A percentile compares a stretch with the other conserved stretches of the same genome.
Conservation (phyloP, 2,888 invertebrate genomes). For the Xylophagus ater region DNA sequence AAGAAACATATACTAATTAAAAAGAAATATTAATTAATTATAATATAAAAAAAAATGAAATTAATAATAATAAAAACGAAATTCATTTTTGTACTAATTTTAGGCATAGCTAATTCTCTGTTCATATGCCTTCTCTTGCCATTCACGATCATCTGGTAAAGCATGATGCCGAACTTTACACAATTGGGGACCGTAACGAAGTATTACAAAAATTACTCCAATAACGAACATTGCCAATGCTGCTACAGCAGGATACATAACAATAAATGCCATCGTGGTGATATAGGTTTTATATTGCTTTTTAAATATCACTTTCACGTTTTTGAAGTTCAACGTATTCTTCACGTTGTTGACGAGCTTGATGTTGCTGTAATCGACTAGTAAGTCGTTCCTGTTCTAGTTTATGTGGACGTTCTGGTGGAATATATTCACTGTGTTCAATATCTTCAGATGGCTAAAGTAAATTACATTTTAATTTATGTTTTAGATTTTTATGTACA, state of each 20-base stretch:
- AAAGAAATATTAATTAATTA: no score
- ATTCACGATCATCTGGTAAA: conserved; percentile 51
- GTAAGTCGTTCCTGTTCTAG: conserved; percentile 7
- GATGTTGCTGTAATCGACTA: conserved; percentile 14
- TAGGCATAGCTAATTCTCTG: conserved; percentile 37
- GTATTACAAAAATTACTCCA: conserved; percentile 60
- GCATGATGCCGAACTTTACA: conserved; percentile 61
- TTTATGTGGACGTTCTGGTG: conserved; percentile 26
- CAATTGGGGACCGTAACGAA: conserved; percentile 61
- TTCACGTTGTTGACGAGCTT: conserved; percentile 32
- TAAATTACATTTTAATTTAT: neutral
- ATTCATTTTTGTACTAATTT: no score
- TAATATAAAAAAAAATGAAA: no score
- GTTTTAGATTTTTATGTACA: neutral
- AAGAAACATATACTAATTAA: no score
- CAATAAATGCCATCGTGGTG: conserved; percentile 51
- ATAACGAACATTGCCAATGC: conserved; percentile 62
- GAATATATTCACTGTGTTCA: conserved; percentile 7
- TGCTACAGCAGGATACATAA: conserved; percentile 68
- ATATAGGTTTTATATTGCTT: conserved; percentile 17
- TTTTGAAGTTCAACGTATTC: conserved; percentile 55
- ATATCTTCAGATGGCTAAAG: conserved; percentile 6
- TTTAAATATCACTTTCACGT: conserved; percentile 69
- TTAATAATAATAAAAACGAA: no score
- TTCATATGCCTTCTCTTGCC: conserved; percentile 46